Base-by-base conservation (phyloP, 2,797 vertebrate genomes). In the Dryobates pubescens region DNA sequence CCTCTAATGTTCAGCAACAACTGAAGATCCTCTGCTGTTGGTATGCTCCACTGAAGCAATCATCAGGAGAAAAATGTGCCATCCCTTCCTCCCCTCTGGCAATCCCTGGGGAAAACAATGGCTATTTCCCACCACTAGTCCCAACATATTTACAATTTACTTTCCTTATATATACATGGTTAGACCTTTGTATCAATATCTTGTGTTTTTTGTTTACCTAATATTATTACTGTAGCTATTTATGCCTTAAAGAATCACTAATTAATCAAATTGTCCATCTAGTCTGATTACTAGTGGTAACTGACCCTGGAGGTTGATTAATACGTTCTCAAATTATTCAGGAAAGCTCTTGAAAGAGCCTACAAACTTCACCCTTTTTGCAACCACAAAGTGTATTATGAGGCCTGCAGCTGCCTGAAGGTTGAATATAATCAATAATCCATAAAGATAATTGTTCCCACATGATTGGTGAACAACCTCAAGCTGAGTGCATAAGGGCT, bases 391-490 rank as follows among this genome's bases (percentile, higher is more conserved):
- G 45, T 93, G 80, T 76, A 47, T 97, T 94, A 68, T 47, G 77
- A 95, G 72, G 78, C 54, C 82, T 54, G 75, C 41, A 88, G 86
- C 54, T 94, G 74, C 96, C 89, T 90, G 38, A 73, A 47, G 77
- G 51, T 77, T 93, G 78, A 91, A 76, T 76, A 85, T 96, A 97
- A 96, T 85, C 93, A 96, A 96, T 96, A 94, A 95, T 80, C 89
- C 93, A 87, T 87, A 96, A 92, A 90, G 74, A 85, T 96, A 97
- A 97, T 97, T 96, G 94, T 96, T 97, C 85, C 88, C 95, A 86
- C 63, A 79, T 93, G 91, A 95, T 67, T 86, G 61, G 65, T 92
- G 86, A 92, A 80, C 88, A 92, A 86, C 68, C 47, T 95, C 85
- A 86, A 92, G 64, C 61, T 90, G 73, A 96, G 89, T 92, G 84